phyloP scores from a whole-genome alignment of 2,888 invertebrate species.

The Therioaphis trifolii region DNA sequence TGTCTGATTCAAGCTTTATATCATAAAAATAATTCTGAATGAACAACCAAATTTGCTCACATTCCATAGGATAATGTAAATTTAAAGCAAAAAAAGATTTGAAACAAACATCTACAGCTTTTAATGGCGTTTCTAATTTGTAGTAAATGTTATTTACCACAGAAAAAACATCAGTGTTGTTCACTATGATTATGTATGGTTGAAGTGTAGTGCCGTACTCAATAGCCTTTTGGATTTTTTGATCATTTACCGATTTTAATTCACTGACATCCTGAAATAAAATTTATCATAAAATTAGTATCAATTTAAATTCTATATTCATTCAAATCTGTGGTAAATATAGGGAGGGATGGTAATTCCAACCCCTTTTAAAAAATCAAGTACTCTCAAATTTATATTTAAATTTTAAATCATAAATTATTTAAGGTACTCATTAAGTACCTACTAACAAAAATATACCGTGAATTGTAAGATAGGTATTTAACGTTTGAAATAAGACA shows the following conservation, averaged over 20 bases:
- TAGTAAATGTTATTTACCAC: neutral
- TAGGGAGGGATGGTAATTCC: no score
- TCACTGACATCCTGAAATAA: neutral
- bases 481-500: no score
- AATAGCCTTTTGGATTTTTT: neutral
- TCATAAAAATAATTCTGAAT: neutral
- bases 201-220: neutral
- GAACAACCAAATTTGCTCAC: slow-evolving; percentile 10
- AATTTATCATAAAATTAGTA: no score
- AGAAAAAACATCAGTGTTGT: neutral
- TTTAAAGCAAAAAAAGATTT: neutral
- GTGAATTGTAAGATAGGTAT: no score
- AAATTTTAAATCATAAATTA: no score
- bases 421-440: no score
- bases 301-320: no score
- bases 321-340: no score
- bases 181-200: neutral
- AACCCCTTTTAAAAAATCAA: no score
- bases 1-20: neutral
- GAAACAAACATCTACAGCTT: no score
- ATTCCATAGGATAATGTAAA: neutral
- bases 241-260: neutral
- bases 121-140: neutral
- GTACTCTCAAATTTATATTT: no score
- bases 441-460: no score